Base-by-base conservation (phyloP, 2,113 vertebrate species). In the Perognathus longimembris region DNA sequence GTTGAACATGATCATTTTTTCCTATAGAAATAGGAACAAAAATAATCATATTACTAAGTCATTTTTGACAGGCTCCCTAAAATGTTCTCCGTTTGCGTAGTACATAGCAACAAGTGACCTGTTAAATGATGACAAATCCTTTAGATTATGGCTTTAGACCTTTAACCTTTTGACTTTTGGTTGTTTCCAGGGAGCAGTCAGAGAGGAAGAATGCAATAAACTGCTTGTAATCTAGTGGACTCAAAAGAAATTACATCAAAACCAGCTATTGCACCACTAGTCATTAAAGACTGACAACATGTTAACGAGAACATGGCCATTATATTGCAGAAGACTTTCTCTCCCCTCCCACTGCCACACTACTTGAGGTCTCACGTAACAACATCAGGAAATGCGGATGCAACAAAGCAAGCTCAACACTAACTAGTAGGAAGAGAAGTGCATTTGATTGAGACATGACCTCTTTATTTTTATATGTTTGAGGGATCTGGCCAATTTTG, bases 161-260 rank as follows among this genome's bases (percentile, higher is more conserved):
- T 97, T 97, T 98, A 98, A 98, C 98, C 98, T 97, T 95, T 96
- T 98, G 97, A 97, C 97, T 97, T 94, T 90, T 93, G 95, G 92
- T 85, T 95, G 97, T 98, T 97, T 98, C 98, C 96, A 98, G 97
- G 97, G 97, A 98, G 95, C 95, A 97, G 91, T 96, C 91, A 96
- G 54, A 93, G 88, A 93, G 96, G 91, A 98, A 94, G 97, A 98
- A 98, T 98, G 97, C 96, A 98, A 98, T 98, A 98, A 98, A 98
- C 22, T 32, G 95, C 96, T 97, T 98, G 98, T 98, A 98, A 98
- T 98, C 97, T 97, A 97, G 94, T 95, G 91, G 88, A 67, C 94
- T 98, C 97, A 97, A 98, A 98, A 98, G 97, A 98, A 98, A 97
- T 97, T 96, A 98, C 97, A 98, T 97, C 96, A 96, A 97, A 98